A percentile compares a stretch with the other conserved stretches of the same genome.
phyloP scores from a whole-genome alignment of 2,888 invertebrate species.

The Acholoe squamosa region DNA sequence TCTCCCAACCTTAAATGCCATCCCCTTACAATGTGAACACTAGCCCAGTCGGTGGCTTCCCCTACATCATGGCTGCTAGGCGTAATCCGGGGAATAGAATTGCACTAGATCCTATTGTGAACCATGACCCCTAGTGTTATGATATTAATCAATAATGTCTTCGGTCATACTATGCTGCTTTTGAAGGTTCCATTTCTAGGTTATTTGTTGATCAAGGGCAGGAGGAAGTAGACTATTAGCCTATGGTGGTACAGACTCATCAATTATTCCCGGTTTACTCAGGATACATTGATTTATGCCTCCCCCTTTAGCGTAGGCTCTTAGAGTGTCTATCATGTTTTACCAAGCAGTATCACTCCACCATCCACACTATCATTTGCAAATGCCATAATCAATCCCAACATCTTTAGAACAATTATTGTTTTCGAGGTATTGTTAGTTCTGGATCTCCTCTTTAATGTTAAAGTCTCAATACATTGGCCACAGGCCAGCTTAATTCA shows the following conservation, averaged over 20 bases:
- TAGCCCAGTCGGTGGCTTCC: too few species aligned
- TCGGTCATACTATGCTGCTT: conserved; percentile 10
- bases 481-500: background rate
- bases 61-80: too few species aligned
- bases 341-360: background rate
- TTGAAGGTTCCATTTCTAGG: conserved; percentile 20
- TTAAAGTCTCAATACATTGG: background rate
- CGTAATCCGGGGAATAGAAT: too few species aligned
- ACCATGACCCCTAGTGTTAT: background rate
- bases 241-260: background rate
- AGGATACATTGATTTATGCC: conserved; percentile 12
- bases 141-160: conserved; percentile 20
- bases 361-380: background rate
- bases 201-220: conserved; percentile 27
- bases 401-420: background rate
- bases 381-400: background rate
- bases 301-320: background rate
- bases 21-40: too few species aligned
- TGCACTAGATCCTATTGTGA: too few species aligned
- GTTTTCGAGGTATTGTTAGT: background rate
- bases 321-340: background rate
- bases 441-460: conserved; percentile 27
- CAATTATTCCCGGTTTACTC: conserved; percentile 20
- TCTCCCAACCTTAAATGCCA: too few species aligned
- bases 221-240: conserved; percentile 18